Percentiles rank a stretch among this genome's conserved stretches.
Evolutionary conservation across 2,113 vertebrate genomes (phyloP).

Genomic region (Clarias gariepinus): DNA sequence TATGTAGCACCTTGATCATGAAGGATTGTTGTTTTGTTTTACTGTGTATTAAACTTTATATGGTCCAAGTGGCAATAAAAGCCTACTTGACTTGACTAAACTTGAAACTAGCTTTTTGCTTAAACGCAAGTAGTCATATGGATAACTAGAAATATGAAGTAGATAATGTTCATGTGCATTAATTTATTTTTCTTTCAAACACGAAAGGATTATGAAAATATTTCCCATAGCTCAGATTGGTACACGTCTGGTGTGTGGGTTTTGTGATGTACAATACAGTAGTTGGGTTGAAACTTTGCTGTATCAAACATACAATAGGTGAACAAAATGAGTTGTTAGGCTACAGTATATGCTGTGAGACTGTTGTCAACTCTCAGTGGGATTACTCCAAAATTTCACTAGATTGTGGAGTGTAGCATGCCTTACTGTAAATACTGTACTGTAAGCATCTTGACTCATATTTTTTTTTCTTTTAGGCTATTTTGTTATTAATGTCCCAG

Average conservation of each 20-base stretch:
- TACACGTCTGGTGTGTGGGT: not conserved
- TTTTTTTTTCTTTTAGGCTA: not conserved
- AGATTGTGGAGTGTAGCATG: not conserved
- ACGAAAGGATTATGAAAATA: not conserved
- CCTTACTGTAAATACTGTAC: not conserved
- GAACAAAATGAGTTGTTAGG: not conserved
- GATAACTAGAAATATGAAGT: not conserved
- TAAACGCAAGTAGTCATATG: no score
- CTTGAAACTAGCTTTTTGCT: no score
- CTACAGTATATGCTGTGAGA: not conserved
- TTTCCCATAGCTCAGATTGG: not conserved
- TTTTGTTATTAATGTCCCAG: not conserved
- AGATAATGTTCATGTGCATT: not conserved
- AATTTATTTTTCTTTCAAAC: no score
- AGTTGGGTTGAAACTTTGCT: not conserved
- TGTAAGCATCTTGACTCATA: not conserved
- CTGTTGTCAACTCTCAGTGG: not conserved
- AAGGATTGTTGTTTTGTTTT: no score
- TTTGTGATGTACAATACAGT: no score
- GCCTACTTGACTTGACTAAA: no score
- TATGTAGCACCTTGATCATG: no score
- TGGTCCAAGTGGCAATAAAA: no score
- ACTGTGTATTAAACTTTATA: no score
- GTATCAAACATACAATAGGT: not conserved
- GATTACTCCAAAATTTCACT: not conserved